Evolutionary conservation across 2,113 vertebrate genomes (phyloP), one percentile per base, ranked within the genome.

Genomic region (Tachysurus fulvidraco): DNA sequence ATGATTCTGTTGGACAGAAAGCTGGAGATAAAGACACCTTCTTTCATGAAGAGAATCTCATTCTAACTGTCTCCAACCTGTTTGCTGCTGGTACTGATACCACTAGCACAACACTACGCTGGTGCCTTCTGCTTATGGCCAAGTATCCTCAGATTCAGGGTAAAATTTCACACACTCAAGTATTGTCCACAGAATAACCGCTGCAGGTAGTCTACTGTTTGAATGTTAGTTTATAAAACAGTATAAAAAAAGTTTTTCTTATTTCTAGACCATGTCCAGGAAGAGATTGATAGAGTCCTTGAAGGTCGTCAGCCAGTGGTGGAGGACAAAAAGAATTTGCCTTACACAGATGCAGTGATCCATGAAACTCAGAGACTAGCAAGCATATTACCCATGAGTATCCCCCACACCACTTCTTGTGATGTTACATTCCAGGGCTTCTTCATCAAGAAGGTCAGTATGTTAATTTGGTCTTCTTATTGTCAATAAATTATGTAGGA

Each of bases 141-240:
- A 94, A 93, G 86, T 89, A 94, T 52, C 94, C 95, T 9, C 79
- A 94, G 2, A 88, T 95, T 79, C 94, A 95, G 85, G 92, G 94
- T 95, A 91, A 77, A 77, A 86, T 30, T 19, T 16, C 9, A 30
- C 13, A 23, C 13, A 4, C 54, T 16, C 21, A 77, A 54, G n/a
- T 10, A 5, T 76, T 46, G 73, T 16, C 46, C 19, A 14, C 11
- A 2, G 6, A n/a, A 77, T 54, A 23, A 54, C 21, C 19, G 25
- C 46, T 50, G 46, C 46, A 50, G 46, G 46, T 50, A 50, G 46
- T 50, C 3, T 50, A 50, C 46, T 50, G 5, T 41, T 19, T 36
- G 65, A 69, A 36, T 41, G 36, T 19, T 71, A 7, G 46, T 50
- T 28, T 28, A 50, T 50, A 9, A 23, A n/a, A 9, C n/a, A n/a